Conservation (phyloP, 2,797 vertebrate genomes). For the Brachymystax lenok region DNA sequence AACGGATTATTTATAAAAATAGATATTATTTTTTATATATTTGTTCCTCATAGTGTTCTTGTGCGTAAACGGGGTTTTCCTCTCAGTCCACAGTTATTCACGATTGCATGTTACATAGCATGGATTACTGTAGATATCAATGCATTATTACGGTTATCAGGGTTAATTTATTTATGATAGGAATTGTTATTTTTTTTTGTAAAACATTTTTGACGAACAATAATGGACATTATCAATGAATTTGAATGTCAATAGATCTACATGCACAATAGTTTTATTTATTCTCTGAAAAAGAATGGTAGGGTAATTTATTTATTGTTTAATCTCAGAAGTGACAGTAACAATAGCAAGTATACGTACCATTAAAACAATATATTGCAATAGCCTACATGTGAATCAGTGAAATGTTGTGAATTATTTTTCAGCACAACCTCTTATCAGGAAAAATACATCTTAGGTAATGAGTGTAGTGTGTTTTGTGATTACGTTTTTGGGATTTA, state of each 20-base stretch:
- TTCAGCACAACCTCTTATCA: constrained; percentile 2
- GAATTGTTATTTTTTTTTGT: constrained; percentile 70
- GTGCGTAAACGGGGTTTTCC: constrained; percentile 73
- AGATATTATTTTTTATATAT: constrained; percentile 76
- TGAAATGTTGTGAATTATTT: constrained; percentile 26
- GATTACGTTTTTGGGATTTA: constrained; percentile 87
- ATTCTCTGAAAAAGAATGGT: constrained; percentile 50
- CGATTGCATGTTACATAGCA: constrained; percentile 91
- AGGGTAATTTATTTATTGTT: constrained; percentile 69
- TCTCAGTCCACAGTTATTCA: constrained; percentile 83
- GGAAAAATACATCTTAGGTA: constrained; percentile 54
- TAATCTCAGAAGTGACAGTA: constrained; percentile 47
- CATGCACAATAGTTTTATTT: constrained; percentile 45
- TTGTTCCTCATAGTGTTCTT: constrained; percentile 86
- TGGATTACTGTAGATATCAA: constrained; percentile 89
- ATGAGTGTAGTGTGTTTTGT: constrained; percentile 60
- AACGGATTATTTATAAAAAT: constrained; percentile 93
- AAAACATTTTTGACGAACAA: constrained; percentile 69
- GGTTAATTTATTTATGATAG: constrained; percentile 84
- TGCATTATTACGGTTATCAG: constrained; percentile 78
- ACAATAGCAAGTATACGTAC: constrained; percentile 9
- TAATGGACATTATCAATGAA: constrained; percentile 71
- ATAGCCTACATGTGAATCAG: constrained; percentile 17
- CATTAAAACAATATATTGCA: background rate
- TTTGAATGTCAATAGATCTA: constrained; percentile 26